phyloP scores from a whole-genome alignment of 2,797 vertebrate species.

The Numenius phaeopus region DNA sequence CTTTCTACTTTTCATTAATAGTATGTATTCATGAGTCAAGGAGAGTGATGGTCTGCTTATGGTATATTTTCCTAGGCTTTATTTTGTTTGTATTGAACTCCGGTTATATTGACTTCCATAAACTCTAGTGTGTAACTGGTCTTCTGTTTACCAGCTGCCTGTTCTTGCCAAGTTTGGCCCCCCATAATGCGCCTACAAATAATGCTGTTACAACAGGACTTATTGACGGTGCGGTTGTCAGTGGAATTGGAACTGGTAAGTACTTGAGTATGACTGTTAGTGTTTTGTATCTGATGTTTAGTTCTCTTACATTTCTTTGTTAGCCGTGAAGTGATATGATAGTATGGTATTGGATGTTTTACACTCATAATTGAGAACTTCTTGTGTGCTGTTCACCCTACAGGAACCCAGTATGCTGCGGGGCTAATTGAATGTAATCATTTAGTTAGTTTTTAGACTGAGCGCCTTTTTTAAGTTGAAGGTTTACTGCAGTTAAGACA shows the following conservation, averaged over 20 bases:
- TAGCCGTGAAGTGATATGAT: neutral
- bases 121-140: neutral
- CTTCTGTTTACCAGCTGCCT: conserved; percentile 85
- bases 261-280: neutral
- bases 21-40: neutral
- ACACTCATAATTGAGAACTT: neutral
- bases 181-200: conserved; percentile 92
- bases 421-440: neutral
- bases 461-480: neutral
- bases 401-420: neutral
- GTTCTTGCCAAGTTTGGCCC: conserved; percentile 96
- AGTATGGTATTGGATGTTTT: rapidly evolving
- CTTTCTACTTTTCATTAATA: neutral
- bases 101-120: neutral
- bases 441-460: neutral
- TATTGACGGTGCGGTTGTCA: conserved; percentile 91
- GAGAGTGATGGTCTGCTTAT: neutral
- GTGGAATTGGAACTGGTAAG: conserved; percentile 93
- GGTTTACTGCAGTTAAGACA: neutral
- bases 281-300: neutral
- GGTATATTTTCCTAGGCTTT: neutral
- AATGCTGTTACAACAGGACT: conserved; percentile 91
- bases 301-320: neutral
- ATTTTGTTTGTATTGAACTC: neutral
- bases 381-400: neutral